These are phyloP conservation scores for Phrynosoma blainvillii DNA, from an alignment of 2,113 vertebrate genomes.

Conservation along the genomic window DNA sequence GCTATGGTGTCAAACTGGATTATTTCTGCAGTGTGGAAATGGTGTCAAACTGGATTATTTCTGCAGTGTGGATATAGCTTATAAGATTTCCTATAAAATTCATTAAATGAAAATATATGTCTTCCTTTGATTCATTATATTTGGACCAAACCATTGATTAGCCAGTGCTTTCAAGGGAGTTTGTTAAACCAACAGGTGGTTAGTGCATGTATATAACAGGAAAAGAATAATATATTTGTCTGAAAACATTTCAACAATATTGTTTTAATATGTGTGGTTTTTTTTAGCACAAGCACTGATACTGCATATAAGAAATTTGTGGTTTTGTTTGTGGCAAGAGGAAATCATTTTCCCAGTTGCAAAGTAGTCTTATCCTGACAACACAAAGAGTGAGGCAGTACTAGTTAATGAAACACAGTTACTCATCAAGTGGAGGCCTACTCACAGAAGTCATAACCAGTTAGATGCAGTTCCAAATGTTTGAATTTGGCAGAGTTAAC, in stretches of 20 bases:
- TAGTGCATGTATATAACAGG: neutral
- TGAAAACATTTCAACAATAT: neutral
- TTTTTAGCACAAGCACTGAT: no score
- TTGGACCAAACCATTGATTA: neutral
- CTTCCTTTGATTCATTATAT: neutral
- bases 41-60: no score
- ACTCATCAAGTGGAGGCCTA: neutral
- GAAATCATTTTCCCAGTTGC: no score
- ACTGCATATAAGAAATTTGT: no score
- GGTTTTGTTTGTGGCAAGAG: no score
- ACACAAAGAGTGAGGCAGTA: no score
- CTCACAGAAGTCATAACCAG: neutral
- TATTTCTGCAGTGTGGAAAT: no score
- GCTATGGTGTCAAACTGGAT: no score
- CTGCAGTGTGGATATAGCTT: no score
- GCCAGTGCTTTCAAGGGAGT: neutral
- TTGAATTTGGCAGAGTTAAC: neutral
- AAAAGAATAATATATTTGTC: neutral
- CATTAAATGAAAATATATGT: neutral
- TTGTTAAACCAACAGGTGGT: neutral
- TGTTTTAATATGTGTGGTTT: no score
- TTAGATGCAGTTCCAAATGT: neutral
- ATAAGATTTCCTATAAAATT: neutral
- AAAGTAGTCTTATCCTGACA: no score
- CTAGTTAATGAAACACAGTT: neutral